These are phyloP conservation scores for Neoarius graeffei DNA, from an alignment of 2,113 vertebrate genomes.

Conservation along the genomic window DNA sequence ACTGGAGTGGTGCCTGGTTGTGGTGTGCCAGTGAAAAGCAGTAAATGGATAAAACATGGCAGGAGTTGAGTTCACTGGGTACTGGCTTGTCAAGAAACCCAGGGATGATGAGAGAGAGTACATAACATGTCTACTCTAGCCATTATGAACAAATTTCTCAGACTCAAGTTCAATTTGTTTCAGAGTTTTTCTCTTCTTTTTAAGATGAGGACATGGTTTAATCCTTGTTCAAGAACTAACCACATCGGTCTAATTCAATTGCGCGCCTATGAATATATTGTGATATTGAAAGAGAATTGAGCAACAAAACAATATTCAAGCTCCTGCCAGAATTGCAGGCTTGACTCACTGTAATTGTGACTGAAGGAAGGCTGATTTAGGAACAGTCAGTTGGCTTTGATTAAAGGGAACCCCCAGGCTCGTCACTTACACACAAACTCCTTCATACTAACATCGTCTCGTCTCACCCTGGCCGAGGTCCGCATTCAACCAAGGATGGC, in stretches of 20 bases:
- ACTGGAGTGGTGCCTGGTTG: slow-evolving; percentile 18
- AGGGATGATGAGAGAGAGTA: background rate
- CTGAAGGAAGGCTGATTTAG: slow-evolving; percentile 38
- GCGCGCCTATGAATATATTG: background rate
- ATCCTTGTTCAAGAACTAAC: slow-evolving; percentile 22
- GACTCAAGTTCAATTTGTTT: slow-evolving; percentile 5
- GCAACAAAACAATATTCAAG: background rate
- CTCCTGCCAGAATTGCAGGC: slow-evolving; percentile 21
- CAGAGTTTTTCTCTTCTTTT: background rate
- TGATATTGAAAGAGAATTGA: slow-evolving; percentile 7
- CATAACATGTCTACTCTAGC: background rate
- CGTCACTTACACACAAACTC: slow-evolving; percentile 38
- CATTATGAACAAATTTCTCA: background rate
- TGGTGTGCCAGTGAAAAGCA: slow-evolving; percentile 10
- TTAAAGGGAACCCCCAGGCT: slow-evolving; percentile 49
- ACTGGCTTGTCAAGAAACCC: background rate
- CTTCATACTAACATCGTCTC: slow-evolving; percentile 41
- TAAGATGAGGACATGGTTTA: background rate
- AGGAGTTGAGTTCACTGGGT: slow-evolving; percentile 7
- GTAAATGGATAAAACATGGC: slow-evolving; percentile 15
- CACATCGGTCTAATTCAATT: slow-evolving; percentile 30
- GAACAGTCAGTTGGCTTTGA: slow-evolving; percentile 42
- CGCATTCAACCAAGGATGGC: slow-evolving; percentile 37
- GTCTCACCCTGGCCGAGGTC: slow-evolving; percentile 40
- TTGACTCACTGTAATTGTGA: slow-evolving; percentile 29